Conservation (phyloP, 64 coral and sea anemone species). For the Acropora yongei region DNA sequence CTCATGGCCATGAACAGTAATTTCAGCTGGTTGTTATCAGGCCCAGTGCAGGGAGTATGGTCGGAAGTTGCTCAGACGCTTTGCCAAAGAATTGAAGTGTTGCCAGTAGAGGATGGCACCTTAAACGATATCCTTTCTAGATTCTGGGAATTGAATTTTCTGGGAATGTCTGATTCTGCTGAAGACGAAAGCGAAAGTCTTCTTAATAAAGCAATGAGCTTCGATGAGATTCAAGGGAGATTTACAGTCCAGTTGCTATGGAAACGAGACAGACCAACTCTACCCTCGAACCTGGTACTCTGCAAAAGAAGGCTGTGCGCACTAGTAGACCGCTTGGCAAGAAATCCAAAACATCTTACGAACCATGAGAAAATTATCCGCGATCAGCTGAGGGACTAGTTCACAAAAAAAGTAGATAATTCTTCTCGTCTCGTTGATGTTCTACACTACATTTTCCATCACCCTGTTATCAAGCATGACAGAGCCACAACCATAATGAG, state of each 20-base stretch:
- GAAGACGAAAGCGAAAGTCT: background rate
- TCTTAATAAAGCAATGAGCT: background rate
- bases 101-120: background rate
- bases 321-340: background rate
- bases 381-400: slow-evolving; percentile 26
- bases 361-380: slow-evolving; percentile 23
- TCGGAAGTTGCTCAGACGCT: background rate
- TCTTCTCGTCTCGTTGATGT: background rate
- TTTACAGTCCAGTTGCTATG: background rate
- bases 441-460: slow-evolving; percentile 48
- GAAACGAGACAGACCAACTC: background rate
- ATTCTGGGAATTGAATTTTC: background rate
- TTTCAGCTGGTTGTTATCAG: slow-evolving; percentile 66
- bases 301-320: slow-evolving; percentile 20
- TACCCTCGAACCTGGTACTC: slow-evolving; percentile 33
- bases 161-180: background rate
- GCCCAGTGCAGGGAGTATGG: slow-evolving; percentile 7
- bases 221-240: background rate
- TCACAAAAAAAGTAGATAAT: slow-evolving; percentile 39
- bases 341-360: slow-evolving; percentile 13
- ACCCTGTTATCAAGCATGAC: slow-evolving; percentile 58
- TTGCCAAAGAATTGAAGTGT: background rate
- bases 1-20: slow-evolving; percentile 1
- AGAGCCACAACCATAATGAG: slow-evolving; percentile 44
- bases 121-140: background rate